Conservation (phyloP, 2,113 vertebrate genomes). For the Puntigrus tetrazona region DNA sequence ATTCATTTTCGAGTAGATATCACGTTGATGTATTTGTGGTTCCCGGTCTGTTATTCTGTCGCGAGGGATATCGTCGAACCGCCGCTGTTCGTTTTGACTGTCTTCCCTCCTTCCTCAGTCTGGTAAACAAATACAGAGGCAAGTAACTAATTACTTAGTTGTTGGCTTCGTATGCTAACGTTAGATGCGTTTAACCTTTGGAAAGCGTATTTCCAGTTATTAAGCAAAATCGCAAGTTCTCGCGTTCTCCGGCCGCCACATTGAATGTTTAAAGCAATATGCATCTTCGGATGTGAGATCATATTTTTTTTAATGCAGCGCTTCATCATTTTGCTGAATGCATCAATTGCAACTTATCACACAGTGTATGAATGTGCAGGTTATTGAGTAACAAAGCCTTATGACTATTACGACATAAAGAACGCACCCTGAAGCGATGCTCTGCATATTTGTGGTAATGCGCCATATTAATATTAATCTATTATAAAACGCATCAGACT, state of each 20-base stretch:
- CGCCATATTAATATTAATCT: not conserved
- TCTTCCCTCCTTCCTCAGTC: not conserved
- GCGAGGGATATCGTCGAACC: not conserved
- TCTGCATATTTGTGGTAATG: not conserved
- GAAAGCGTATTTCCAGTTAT: not conserved
- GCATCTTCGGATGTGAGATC: not conserved
- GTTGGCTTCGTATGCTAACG: not conserved
- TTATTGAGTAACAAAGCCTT: not conserved
- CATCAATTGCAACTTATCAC: not conserved
- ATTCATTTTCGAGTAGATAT: not conserved
- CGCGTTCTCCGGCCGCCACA: not conserved
- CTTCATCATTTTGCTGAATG: not conserved
- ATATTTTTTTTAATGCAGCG: not conserved
- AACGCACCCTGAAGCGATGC: not conserved
- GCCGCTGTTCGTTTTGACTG: not conserved
- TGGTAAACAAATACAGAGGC: slow-evolving; percentile 13
- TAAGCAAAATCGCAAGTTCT: not conserved
- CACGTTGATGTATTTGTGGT: not conserved
- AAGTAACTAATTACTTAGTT: not conserved
- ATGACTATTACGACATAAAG: not conserved
- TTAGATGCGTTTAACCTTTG: not conserved
- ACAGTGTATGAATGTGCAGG: not conserved
- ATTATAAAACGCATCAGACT: not conserved
- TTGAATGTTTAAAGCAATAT: not conserved
- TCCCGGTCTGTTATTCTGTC: not conserved